phyloP scores from a whole-genome alignment of 2,113 vertebrate species.

The Petaurus breviceps region DNA sequence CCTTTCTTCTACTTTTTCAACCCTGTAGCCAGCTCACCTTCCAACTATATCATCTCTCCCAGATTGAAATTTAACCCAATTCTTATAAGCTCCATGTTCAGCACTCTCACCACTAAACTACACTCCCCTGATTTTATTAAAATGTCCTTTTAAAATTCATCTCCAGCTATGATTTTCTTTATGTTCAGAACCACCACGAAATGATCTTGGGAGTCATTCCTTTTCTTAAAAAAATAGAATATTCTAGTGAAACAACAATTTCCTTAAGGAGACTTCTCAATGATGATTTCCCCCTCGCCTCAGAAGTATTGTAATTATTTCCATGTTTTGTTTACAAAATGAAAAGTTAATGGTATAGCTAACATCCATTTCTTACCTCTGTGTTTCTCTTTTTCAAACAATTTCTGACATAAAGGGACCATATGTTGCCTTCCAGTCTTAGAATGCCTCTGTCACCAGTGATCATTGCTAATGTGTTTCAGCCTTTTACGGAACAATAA shows the following conservation, averaged over 20 bases:
- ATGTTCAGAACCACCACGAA: constrained; percentile 35
- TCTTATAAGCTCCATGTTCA: not conserved
- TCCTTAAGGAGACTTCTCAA: not conserved
- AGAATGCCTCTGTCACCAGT: constrained; percentile 30
- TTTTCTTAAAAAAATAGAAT: not conserved
- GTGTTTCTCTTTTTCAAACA: constrained; percentile 17
- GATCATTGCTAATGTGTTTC: constrained; percentile 26
- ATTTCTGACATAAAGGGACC: constrained; percentile 18
- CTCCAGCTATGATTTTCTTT: constrained; percentile 14
- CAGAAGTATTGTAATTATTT: constrained; percentile 34
- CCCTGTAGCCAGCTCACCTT: not conserved
- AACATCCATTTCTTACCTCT: constrained; percentile 27
- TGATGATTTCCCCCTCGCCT: constrained; percentile 16
- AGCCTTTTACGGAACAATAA: constrained; percentile 60
- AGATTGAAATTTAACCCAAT: not conserved
- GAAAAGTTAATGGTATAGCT: constrained; percentile 37
- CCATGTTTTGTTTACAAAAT: constrained; percentile 38
- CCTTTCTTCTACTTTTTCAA: not conserved
- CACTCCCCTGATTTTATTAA: not conserved
- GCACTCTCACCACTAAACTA: not conserved
- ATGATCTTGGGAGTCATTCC: not conserved
- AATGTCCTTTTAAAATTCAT: not conserved
- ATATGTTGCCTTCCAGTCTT: constrained; percentile 50
- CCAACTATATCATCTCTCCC: not conserved
- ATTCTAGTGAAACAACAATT: not conserved